Percentiles rank a stretch among this genome's conserved stretches.
phyloP scores from a whole-genome alignment of 2,888 invertebrate genomes.

The Gastrophysa polygoni region DNA sequence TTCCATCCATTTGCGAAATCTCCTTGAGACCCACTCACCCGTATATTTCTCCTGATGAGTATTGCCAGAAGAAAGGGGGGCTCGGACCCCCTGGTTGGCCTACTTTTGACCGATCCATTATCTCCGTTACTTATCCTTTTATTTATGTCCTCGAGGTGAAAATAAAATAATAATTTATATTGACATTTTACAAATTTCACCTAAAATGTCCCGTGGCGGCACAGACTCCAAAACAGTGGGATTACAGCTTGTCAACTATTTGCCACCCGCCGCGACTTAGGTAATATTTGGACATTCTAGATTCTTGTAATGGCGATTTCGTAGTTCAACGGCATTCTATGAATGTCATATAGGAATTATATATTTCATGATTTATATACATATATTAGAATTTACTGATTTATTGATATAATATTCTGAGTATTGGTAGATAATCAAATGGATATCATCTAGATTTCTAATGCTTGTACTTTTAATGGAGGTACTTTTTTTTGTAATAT shows the following conservation, averaged over 20 bases:
- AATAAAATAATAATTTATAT: conserved; percentile 31
- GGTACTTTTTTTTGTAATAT: no score
- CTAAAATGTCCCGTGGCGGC: conserved; percentile 33
- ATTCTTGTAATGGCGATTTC: conserved; percentile 34
- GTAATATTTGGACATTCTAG: conserved; percentile 36
- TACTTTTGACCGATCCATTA: background rate
- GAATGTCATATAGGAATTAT: no score
- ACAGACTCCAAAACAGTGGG: conserved; percentile 33
- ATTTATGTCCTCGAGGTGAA: conserved; percentile 13
- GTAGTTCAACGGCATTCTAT: conserved; percentile 1
- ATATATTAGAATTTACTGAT: no score
- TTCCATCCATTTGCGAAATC: background rate
- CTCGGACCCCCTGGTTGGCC: background rate
- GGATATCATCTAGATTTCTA: no score
- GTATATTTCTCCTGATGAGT: background rate
- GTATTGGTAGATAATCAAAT: no score
- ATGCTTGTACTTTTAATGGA: no score
- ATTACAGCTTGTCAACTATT: conserved; percentile 35
- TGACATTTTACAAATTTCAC: conserved; percentile 38
- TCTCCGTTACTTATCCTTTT: background rate
- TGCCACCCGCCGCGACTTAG: conserved; percentile 28
- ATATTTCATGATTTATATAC: no score
- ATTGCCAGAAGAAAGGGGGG: background rate
- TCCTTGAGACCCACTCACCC: background rate
- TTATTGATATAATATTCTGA: no score